Conservation (phyloP, 64 coral and sea anemone species). For the Dendronephthya gigantea region DNA sequence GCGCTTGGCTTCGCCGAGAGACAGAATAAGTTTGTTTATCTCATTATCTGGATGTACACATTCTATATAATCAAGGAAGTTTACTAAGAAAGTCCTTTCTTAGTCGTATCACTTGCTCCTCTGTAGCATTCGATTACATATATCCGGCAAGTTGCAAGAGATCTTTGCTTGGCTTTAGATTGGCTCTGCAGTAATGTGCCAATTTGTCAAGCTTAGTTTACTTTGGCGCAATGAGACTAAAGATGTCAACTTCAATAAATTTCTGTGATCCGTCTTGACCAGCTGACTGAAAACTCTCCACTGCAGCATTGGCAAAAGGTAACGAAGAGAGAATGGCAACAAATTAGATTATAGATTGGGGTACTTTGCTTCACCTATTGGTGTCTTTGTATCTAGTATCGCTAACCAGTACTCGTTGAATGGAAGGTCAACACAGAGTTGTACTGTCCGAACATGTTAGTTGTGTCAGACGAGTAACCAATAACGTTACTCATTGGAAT, state of each 20-base stretch:
- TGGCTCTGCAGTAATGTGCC: neutral
- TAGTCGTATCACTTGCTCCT: neutral
- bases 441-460: neutral
- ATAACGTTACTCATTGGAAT: neutral
- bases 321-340: neutral
- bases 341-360: neutral
- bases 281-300: neutral
- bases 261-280: neutral
- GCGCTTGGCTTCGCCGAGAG: too few species aligned
- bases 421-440: neutral
- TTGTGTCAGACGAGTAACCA: neutral
- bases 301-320: neutral
- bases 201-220: neutral
- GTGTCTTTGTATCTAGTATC: neutral
- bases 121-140: neutral
- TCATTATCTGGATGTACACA: too few species aligned
- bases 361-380: neutral
- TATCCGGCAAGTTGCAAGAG: neutral
- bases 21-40: too few species aligned
- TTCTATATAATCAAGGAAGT: too few species aligned
- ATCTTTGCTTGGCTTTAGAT: neutral
- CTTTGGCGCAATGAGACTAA: neutral
- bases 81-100: too few species aligned
- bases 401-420: too few species aligned
- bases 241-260: neutral